Conservation (phyloP, 2,797 vertebrate genomes). For the Philypnodon macrostomus region DNA sequence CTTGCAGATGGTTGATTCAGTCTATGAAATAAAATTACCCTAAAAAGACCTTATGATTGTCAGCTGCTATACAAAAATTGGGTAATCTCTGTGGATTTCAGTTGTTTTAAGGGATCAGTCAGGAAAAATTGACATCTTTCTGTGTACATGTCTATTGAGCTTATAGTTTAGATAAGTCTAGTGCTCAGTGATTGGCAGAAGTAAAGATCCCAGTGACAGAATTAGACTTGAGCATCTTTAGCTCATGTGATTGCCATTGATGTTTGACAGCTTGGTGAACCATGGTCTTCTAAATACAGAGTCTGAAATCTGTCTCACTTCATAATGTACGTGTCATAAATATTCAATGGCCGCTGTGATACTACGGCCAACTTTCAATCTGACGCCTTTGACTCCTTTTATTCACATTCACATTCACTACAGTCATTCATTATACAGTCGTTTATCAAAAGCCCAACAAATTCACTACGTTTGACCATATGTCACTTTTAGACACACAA, state of each 20-base stretch:
- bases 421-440: background rate
- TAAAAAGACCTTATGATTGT: no score
- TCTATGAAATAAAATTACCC: no score
- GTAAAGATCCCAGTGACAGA: conserved; percentile 28
- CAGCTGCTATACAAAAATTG: no score
- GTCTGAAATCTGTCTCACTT: conserved; percentile 19
- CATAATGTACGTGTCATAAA: conserved; percentile 20
- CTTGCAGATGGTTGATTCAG: no score
- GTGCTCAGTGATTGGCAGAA: background rate
- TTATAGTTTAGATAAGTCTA: no score
- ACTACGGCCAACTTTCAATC: conserved; percentile 4
- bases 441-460: background rate
- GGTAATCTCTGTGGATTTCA: no score
- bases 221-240: conserved; percentile 36
- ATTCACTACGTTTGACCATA: no score
- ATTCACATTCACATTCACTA: conserved; percentile 4
- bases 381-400: background rate
- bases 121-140: no score
- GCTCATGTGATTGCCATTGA: conserved; percentile 32
- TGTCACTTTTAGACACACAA: no score
- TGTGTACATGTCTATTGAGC: no score
- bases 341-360: conserved; percentile 21
- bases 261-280: conserved; percentile 42
- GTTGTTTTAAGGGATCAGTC: no score
- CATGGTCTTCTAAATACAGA: conserved; percentile 32